Evolutionary conservation across 2,113 vertebrate species (phyloP).

Genomic region (Catharus fuscescens): DNA sequence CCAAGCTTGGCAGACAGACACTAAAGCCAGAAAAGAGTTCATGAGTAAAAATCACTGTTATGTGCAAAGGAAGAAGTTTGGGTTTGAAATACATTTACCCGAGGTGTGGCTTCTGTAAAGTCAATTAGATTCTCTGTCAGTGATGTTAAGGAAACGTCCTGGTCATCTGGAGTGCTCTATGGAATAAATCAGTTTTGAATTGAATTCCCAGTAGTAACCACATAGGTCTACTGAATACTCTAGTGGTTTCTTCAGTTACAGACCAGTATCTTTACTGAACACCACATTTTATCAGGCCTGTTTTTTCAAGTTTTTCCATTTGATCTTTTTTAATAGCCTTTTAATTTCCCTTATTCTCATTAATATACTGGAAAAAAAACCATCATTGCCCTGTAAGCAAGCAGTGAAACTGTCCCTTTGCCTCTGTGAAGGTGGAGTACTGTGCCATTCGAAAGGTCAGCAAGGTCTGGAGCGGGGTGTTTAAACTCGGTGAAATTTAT

Average conservation of each 20-base stretch:
- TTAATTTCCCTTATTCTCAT: neutral
- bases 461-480: neutral
- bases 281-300: neutral
- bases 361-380: neutral
- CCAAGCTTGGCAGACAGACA: neutral
- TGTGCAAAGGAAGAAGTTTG: neutral
- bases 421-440: rapidly evolving
- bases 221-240: neutral
- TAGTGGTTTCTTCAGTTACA: neutral
- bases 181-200: slow-evolving; percentile 55
- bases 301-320: neutral
- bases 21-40: neutral
- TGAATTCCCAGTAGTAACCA: slow-evolving; percentile 19
- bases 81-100: slow-evolving; percentile 76
- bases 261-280: neutral
- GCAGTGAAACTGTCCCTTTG: neutral
- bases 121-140: slow-evolving; percentile 91
- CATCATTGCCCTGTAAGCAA: neutral
- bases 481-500: neutral
- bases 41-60: neutral
- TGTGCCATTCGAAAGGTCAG: rapidly evolving
- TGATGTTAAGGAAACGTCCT: slow-evolving; percentile 74
- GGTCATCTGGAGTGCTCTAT: slow-evolving; percentile 84
- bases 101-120: slow-evolving; percentile 84
- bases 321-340: neutral